These are phyloP conservation scores for Yponomeuta sedellus DNA, from an alignment of 2,888 invertebrate species.

Conservation along the genomic window DNA sequence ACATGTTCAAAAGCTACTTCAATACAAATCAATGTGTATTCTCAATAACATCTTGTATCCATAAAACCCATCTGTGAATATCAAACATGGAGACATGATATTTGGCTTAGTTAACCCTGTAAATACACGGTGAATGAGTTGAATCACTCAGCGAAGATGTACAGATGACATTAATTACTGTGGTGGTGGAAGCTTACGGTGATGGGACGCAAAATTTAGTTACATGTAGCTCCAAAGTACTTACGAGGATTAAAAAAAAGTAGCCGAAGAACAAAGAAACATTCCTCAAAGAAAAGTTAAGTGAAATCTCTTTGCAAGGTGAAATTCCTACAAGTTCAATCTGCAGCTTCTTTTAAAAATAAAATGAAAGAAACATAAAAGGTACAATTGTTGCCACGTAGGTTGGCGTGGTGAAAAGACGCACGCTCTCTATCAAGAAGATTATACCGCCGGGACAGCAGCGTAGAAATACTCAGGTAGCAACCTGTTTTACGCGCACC, in stretches of 20 bases:
- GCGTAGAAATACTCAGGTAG: conserved; percentile 58
- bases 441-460: conserved; percentile 63
- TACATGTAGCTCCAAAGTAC: background rate
- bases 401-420: conserved; percentile 63
- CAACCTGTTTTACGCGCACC: conserved; percentile 27
- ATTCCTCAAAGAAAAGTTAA: no score
- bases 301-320: background rate
- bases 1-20: no score
- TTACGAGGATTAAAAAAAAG: no score
- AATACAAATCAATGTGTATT: no score
- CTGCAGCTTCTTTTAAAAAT: background rate
- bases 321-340: background rate
- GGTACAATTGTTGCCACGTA: conserved; percentile 47
- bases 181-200: background rate
- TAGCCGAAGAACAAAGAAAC: no score
- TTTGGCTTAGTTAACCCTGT: background rate
- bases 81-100: background rate
- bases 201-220: background rate
- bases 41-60: no score
- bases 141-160: background rate
- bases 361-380: background rate
- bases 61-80: no score
- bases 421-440: conserved; percentile 73
- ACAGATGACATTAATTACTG: background rate
- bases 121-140: background rate